Conservation (phyloP, 2,113 vertebrate species). For the Salvelinus alpinus region DNA sequence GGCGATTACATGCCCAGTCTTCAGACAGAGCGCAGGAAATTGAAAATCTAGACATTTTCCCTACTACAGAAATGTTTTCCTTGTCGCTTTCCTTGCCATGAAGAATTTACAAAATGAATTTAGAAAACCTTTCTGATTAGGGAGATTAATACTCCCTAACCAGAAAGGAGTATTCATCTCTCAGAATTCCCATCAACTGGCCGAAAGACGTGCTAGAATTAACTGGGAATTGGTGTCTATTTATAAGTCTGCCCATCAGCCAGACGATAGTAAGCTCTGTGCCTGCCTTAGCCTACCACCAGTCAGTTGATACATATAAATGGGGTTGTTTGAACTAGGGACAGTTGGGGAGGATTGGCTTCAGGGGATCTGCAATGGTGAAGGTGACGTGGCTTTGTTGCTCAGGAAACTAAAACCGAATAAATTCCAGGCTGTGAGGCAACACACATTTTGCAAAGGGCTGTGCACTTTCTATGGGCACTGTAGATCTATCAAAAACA, state of each 20-base stretch:
- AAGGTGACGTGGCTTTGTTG: not conserved
- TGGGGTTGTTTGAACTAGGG: not conserved
- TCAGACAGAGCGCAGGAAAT: not conserved
- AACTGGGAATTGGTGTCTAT: slow-evolving; percentile 9
- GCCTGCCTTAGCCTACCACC: not conserved
- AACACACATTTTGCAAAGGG: too few relatives aligned
- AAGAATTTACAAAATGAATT: not conserved
- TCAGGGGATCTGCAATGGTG: not conserved
- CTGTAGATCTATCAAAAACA: too few relatives aligned
- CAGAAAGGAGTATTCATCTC: too few relatives aligned
- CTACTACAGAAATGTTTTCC: too few relatives aligned
- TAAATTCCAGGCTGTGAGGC: too few relatives aligned
- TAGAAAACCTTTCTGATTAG: not conserved
- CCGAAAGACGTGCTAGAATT: not conserved
- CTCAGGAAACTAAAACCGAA: too few relatives aligned
- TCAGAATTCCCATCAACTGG: not conserved
- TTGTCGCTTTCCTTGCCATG: not conserved
- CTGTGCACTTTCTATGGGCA: too few relatives aligned
- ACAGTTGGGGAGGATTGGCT: not conserved
- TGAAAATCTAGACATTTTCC: too few relatives aligned
- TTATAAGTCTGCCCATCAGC: not conserved
- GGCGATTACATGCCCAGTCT: not conserved
- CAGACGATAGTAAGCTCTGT: too few relatives aligned
- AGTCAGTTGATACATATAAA: slow-evolving; percentile 9
- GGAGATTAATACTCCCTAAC: not conserved